Conservation (phyloP, 2,797 vertebrate species). For the Falco novaeseelandiae region DNA sequence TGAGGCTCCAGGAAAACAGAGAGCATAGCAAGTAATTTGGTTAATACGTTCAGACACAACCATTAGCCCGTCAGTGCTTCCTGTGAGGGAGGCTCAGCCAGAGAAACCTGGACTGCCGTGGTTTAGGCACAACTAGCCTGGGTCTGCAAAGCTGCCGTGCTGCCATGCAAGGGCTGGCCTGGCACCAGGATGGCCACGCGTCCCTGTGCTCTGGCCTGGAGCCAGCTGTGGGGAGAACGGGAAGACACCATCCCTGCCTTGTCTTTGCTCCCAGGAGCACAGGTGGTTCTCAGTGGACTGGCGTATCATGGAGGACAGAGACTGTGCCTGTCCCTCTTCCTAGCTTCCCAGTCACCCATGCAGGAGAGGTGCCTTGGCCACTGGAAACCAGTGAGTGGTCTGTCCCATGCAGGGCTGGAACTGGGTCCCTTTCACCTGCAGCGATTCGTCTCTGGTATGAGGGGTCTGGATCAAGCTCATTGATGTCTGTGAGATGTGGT, state of each 20-base stretch:
- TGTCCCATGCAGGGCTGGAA: background rate
- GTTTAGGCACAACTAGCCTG: rapidly evolving
- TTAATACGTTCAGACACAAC: background rate
- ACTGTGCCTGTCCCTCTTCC: background rate
- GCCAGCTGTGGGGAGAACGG: background rate
- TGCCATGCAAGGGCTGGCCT: background rate
- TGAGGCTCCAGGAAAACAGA: background rate
- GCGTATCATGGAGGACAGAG: rapidly evolving
- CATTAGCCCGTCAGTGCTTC: background rate
- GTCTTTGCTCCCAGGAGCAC: background rate
- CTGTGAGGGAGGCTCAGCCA: background rate
- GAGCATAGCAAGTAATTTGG: background rate
- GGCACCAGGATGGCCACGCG: rapidly evolving
- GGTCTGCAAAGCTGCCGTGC: background rate
- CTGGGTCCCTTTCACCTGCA: background rate
- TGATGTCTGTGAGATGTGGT: background rate
- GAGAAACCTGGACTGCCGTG: background rate
- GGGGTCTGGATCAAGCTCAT: background rate
- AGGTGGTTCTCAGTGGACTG: rapidly evolving
- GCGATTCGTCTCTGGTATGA: background rate
- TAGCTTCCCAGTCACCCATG: rapidly evolving
- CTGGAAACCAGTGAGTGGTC: background rate
- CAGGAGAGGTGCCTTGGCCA: background rate
- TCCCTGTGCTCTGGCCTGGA: background rate
- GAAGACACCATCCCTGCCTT: background rate